These are phyloP conservation scores for Ageneiosus marmoratus DNA, from an alignment of 2,113 vertebrate genomes.

Conservation along the genomic window DNA sequence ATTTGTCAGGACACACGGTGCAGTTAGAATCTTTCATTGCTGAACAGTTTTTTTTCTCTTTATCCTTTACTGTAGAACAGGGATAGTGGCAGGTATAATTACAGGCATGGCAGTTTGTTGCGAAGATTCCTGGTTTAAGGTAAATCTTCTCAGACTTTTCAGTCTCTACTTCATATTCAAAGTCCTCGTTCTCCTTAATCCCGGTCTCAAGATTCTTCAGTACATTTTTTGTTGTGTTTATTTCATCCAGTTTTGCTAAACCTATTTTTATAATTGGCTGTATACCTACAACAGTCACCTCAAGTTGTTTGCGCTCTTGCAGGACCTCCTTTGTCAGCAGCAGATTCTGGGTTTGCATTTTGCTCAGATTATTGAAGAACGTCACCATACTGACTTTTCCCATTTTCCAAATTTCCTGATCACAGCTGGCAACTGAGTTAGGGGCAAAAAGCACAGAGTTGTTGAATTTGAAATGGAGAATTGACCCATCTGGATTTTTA, in stretches of 20 bases:
- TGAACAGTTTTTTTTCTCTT: neutral
- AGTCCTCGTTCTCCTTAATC: constrained; percentile 48
- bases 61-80: accelerated
- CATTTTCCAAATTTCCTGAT: constrained; percentile 43
- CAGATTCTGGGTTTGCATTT: constrained; percentile 34
- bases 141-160: neutral
- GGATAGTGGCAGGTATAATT: constrained; percentile 32
- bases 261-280: constrained; percentile 28
- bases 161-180: constrained; percentile 44
- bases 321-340: constrained; percentile 35
- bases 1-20: constrained; percentile 38
- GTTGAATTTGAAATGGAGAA: constrained; percentile 58
- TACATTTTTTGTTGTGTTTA: constrained; percentile 28
- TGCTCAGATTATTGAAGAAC: constrained; percentile 21
- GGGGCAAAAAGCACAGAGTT: constrained; percentile 49
- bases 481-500: constrained; percentile 2
- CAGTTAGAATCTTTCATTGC: constrained; percentile 41
- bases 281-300: neutral
- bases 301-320: constrained; percentile 21
- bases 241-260: constrained; percentile 57
- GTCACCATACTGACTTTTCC: constrained; percentile 29
- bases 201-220: constrained; percentile 37
- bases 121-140: neutral
- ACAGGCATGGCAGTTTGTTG: constrained; percentile 11
- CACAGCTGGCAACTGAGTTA: constrained; percentile 7